A percentile compares a stretch with the other conserved stretches of the same genome.
phyloP scores from a whole-genome alignment of 2,797 vertebrate genomes.

The Chlorospingus flavigularis region DNA sequence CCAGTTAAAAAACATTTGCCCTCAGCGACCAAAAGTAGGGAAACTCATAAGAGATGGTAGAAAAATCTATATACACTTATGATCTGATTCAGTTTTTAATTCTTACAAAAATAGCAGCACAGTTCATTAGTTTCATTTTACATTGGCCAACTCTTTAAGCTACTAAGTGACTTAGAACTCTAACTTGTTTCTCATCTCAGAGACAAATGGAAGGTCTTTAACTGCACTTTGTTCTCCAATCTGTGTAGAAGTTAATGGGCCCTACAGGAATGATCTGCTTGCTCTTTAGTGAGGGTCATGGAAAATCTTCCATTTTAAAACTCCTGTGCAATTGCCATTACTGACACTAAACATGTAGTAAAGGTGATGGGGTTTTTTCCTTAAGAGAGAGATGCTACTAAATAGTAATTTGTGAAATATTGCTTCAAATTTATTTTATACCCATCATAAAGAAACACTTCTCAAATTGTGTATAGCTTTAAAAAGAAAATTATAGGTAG shows the following conservation, averaged over 20 bases:
- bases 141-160: neutral
- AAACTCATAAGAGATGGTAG: neutral
- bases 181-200: neutral
- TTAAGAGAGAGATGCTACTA: neutral
- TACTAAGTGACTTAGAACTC: neutral
- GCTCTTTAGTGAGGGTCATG: neutral
- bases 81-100: neutral
- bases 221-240: neutral
- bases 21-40: neutral
- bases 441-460: neutral
- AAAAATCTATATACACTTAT: neutral
- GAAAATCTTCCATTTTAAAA: neutral
- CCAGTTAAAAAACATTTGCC: neutral
- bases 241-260: rapidly evolving
- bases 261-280: neutral
- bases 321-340: neutral
- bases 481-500: neutral
- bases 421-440: neutral
- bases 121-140: neutral
- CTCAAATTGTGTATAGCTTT: neutral
- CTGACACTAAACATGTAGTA: neutral
- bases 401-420: neutral
- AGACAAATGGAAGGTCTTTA: neutral
- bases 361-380: neutral
- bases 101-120: neutral